Percentiles rank a stretch among this genome's conserved stretches.
These are phyloP conservation scores for Morpho helenor DNA, from an alignment of 2,888 invertebrate genomes.

Conservation along the genomic window DNA sequence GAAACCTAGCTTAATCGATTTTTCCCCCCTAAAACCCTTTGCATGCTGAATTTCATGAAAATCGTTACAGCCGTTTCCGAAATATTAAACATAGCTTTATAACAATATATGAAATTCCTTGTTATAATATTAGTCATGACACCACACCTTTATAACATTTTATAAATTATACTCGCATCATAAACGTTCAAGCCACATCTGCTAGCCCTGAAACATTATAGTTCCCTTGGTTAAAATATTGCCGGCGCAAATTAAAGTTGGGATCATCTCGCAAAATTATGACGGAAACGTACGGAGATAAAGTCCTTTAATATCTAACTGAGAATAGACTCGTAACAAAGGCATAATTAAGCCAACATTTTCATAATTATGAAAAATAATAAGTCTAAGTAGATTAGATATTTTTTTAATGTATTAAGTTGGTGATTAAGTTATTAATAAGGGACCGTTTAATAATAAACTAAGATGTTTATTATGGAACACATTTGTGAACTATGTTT, in stretches of 20 bases:
- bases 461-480: no score
- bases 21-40: no score
- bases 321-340: constrained; percentile 13
- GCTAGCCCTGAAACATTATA: constrained; percentile 3
- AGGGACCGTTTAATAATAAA: no score
- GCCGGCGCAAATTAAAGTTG: constrained; percentile 3
- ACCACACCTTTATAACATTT: no score
- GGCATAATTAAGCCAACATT: constrained; percentile 13
- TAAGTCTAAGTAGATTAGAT: background rate
- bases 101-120: background rate
- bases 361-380: constrained; percentile 2
- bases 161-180: background rate
- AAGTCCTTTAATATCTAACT: constrained; percentile 14
- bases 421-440: background rate
- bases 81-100: background rate
- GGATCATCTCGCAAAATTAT: constrained; percentile 18
- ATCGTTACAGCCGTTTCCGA: no score
- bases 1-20: no score
- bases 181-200: background rate
- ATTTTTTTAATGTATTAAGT: background rate
- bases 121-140: no score
- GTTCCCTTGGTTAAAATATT: constrained; percentile 7
- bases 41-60: no score
- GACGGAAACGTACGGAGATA: constrained; percentile 16
- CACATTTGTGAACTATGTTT: no score